Conservation (phyloP, 2,888 invertebrate genomes). For the Lomographa bimaculata region DNA sequence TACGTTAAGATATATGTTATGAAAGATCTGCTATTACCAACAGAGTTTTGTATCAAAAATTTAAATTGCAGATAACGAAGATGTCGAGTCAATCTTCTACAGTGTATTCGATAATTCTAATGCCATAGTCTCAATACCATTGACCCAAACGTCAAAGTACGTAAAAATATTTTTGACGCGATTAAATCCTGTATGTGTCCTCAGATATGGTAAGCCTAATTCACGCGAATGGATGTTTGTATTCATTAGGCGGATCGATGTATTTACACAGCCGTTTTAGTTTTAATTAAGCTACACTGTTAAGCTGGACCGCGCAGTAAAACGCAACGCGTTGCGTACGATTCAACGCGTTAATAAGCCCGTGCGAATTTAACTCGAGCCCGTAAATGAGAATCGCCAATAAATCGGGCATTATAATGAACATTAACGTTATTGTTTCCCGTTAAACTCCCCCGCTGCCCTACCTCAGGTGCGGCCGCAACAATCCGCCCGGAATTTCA, state of each 20-base stretch:
- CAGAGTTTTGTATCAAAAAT: too few species aligned
- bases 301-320: slow-evolving; percentile 67
- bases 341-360: slow-evolving; percentile 61
- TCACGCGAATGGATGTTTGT: slow-evolving; percentile 41
- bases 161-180: too few species aligned
- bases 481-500: slow-evolving; percentile 78
- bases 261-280: slow-evolving; percentile 71
- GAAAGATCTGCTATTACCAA: too few species aligned
- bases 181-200: too few species aligned
- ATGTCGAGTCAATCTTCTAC: too few species aligned
- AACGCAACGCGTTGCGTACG: slow-evolving; percentile 59
- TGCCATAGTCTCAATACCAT: too few species aligned
- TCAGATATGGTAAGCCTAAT: too few species aligned
- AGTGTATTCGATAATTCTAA: too few species aligned
- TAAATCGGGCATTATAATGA: slow-evolving; percentile 81
- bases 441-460: slow-evolving; percentile 55
- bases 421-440: slow-evolving; percentile 78
- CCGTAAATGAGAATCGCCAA: slow-evolving; percentile 76
- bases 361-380: slow-evolving; percentile 61
- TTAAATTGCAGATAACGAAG: too few species aligned
- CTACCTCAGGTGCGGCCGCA: slow-evolving; percentile 65
- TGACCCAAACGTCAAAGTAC: too few species aligned
- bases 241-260: slow-evolving; percentile 57
- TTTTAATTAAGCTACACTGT: slow-evolving; percentile 76
- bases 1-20: too few species aligned